Evolutionary conservation across 2,113 vertebrate species (phyloP).

Genomic region (Lipophrys pholis): DNA sequence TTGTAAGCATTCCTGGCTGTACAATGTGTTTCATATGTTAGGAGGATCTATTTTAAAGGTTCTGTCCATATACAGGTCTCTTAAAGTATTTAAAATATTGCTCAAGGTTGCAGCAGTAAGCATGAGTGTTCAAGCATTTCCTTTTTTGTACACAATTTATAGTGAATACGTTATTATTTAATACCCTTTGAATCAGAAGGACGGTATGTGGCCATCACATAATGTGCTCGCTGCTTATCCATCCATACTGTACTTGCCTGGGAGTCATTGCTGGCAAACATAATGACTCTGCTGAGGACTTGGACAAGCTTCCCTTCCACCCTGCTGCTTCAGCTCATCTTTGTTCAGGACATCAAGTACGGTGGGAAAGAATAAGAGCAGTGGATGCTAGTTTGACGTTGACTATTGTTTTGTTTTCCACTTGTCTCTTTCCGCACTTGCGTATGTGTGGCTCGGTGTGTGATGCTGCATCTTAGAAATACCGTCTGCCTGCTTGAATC

Average conservation of each 20-base stretch:
- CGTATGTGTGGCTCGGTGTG: neutral
- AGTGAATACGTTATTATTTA: too few relatives aligned
- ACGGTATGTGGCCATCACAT: neutral
- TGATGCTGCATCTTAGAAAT: slow-evolving; percentile 13
- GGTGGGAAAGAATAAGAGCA: slow-evolving; percentile 11
- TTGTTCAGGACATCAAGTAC: slow-evolving; percentile 47
- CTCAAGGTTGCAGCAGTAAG: too few relatives aligned
- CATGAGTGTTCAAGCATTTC: too few relatives aligned
- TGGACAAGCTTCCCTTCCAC: slow-evolving; percentile 56
- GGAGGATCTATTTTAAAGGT: too few relatives aligned
- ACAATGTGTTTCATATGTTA: too few relatives aligned
- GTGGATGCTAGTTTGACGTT: slow-evolving; percentile 29
- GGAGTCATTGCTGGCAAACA: slow-evolving; percentile 50
- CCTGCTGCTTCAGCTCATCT: slow-evolving; percentile 49
- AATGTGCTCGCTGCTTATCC: slow-evolving; percentile 45
- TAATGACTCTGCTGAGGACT: slow-evolving; percentile 44
- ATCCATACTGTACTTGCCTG: slow-evolving; percentile 42
- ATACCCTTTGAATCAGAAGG: too few relatives aligned
- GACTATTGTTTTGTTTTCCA: slow-evolving; percentile 10
- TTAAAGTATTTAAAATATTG: too few relatives aligned
- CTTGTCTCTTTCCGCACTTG: slow-evolving; percentile 4
- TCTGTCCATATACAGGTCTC: too few relatives aligned
- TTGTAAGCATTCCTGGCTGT: too few relatives aligned
- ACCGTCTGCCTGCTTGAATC: slow-evolving; percentile 19
- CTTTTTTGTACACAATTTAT: too few relatives aligned